Conservation (phyloP, 1,140 invertebrate genomes). For the Leucophenga varia region DNA sequence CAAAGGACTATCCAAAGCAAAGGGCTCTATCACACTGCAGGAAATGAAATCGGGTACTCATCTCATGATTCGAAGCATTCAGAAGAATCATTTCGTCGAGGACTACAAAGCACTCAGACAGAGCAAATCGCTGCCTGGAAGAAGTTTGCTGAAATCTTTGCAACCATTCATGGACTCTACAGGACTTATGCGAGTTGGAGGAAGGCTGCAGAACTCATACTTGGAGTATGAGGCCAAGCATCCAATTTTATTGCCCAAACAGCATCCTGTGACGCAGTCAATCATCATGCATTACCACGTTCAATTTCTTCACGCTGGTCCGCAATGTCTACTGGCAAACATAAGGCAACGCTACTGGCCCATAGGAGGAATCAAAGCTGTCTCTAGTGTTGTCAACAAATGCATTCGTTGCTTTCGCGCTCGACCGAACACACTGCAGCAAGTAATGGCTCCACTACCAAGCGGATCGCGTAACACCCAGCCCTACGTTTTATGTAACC, state of each 20-base stretch:
- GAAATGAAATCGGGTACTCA: neutral
- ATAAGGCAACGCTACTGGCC: slow-evolving; percentile 33
- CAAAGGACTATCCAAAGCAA: no score
- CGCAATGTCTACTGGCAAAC: slow-evolving; percentile 28
- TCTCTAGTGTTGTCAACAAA: slow-evolving; percentile 20
- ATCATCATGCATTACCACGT: slow-evolving; percentile 24
- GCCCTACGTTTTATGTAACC: slow-evolving; percentile 27
- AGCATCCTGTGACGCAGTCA: neutral
- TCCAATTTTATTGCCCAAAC: slow-evolving; percentile 45
- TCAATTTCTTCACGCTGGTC: slow-evolving; percentile 41
- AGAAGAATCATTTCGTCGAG: neutral
- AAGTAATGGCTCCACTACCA: slow-evolving; percentile 46
- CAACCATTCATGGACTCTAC: neutral
- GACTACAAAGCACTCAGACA: neutral
- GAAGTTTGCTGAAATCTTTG: neutral
- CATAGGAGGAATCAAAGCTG: slow-evolving; percentile 25
- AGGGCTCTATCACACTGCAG: no score
- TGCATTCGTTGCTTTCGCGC: slow-evolving; percentile 44
- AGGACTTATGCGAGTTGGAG: neutral
- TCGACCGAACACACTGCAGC: slow-evolving; percentile 22
- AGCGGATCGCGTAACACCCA: slow-evolving; percentile 11
- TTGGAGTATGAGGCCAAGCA: slow-evolving; percentile 42
- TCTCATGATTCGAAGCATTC: neutral
- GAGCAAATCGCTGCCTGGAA: neutral
- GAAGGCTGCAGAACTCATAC: neutral